These are phyloP conservation scores for Nestor notabilis DNA, from an alignment of 2,113 vertebrate species.

Conservation along the genomic window DNA sequence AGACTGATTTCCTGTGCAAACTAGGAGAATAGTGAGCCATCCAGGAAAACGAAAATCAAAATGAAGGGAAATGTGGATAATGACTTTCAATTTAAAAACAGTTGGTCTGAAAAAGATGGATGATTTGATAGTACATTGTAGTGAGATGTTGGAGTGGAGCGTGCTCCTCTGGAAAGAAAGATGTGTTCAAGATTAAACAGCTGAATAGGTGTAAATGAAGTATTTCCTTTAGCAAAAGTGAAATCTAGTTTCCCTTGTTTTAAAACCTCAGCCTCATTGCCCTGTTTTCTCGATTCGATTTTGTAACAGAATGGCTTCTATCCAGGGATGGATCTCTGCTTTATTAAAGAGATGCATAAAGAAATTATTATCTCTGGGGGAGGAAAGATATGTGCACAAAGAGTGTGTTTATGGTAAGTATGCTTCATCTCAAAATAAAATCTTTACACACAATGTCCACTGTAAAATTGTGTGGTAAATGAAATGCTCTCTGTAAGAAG, in stretches of 20 bases:
- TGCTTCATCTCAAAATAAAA: background rate
- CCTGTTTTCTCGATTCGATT: background rate
- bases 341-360: background rate
- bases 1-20: background rate
- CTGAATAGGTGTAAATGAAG: slow-evolving; percentile 4
- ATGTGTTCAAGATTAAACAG: background rate
- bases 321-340: background rate
- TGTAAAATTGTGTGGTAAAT: background rate
- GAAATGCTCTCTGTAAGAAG: background rate
- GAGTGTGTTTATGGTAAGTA: background rate
- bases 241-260: background rate
- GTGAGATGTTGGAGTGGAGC: background rate
- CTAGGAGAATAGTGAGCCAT: background rate
- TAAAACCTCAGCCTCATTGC: background rate
- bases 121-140: background rate
- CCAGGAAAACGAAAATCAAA: background rate
- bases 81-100: background rate
- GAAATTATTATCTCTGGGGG: background rate
- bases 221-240: background rate
- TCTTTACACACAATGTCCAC: background rate
- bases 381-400: background rate
- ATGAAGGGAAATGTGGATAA: background rate
- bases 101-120: background rate
- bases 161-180: background rate
- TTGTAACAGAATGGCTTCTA: background rate